A percentile compares a stretch with the other conserved stretches of the same genome.
These are phyloP conservation scores for Yponomeuta evonymella DNA, from an alignment of 2,888 invertebrate genomes.

Conservation along the genomic window DNA sequence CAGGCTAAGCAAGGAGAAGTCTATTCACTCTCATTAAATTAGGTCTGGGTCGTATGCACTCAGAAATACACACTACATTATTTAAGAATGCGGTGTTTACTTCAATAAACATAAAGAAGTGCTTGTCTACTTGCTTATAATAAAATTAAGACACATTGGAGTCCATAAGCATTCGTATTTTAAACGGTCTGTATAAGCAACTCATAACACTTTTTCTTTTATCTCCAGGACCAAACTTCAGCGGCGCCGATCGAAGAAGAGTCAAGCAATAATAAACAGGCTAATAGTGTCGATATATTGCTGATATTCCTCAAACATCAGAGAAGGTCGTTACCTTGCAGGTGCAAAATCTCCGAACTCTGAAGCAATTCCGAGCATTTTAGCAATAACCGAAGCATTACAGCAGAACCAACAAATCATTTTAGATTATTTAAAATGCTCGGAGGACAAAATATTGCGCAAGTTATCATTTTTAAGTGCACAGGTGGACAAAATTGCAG, in stretches of 20 bases:
- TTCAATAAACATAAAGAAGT: constrained; percentile 14
- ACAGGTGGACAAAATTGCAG: constrained; percentile 18
- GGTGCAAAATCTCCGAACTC: constrained; percentile 20
- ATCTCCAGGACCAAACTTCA: constrained; percentile 13
- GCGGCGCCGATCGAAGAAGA: constrained; percentile 17
- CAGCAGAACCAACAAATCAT: constrained; percentile 17
- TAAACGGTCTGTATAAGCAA: not conserved
- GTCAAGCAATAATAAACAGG: constrained; percentile 18
- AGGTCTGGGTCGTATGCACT: constrained; percentile 15
- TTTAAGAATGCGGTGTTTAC: constrained; percentile 14
- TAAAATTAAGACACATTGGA: constrained; percentile 16
- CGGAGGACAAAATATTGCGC: constrained; percentile 18
- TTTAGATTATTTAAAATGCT: constrained; percentile 17
- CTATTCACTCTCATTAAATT: constrained; percentile 14
- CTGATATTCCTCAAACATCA: constrained; percentile 19
- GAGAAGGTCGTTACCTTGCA: constrained; percentile 18
- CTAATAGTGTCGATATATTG: constrained; percentile 18
- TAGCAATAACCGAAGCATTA: constrained; percentile 18
- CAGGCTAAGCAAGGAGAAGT: constrained; percentile 14
- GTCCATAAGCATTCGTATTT: constrained; percentile 16
- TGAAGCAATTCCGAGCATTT: constrained; percentile 19
- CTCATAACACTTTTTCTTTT: constrained; percentile 16
- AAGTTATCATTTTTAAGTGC: constrained; percentile 17
- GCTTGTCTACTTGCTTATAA: constrained; percentile 17
- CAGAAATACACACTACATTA: constrained; percentile 14